Percentiles rank a stretch among this genome's conserved stretches.
These are phyloP conservation scores for Cyclophora albipunctata DNA, from an alignment of 2,888 invertebrate species.

Conservation along the genomic window DNA sequence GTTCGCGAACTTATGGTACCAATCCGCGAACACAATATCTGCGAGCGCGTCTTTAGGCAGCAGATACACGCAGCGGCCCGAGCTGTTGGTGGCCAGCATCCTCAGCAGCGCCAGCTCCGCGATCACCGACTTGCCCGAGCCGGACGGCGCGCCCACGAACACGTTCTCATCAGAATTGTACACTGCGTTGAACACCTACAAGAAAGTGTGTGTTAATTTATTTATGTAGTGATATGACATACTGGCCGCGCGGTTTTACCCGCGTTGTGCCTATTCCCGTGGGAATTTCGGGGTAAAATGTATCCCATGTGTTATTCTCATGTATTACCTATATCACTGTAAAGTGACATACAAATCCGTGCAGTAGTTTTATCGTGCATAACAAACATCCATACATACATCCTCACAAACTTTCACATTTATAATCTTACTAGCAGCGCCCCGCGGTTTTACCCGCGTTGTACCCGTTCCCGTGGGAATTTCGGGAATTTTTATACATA, in stretches of 20 bases:
- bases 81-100: conserved; percentile 82
- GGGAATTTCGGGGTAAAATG: no score
- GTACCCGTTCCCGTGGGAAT: no score
- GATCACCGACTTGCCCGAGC: conserved; percentile 94
- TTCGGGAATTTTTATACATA: no score
- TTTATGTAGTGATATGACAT: neutral
- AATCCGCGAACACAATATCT: conserved; percentile 91
- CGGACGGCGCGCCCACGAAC: conserved; percentile 94
- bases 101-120: conserved; percentile 97
- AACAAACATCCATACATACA: no score
- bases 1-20: conserved; percentile 91
- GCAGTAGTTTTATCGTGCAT: no score
- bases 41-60: conserved; percentile 95
- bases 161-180: conserved; percentile 99
- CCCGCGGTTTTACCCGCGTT: no score
- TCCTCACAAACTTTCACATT: no score
- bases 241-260: no score
- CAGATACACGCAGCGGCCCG: conserved; percentile 94
- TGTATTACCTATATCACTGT: no score
- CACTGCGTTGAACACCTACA: conserved; percentile 95
- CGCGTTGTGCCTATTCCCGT: neutral
- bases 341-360: no score
- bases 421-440: no score
- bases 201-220: neutral
- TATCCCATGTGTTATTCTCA: no score